Percentiles rank a stretch among this genome's conserved stretches.
These are phyloP conservation scores for Malurus cyaneus DNA, from an alignment of 2,113 vertebrate genomes.

Conservation along the genomic window DNA sequence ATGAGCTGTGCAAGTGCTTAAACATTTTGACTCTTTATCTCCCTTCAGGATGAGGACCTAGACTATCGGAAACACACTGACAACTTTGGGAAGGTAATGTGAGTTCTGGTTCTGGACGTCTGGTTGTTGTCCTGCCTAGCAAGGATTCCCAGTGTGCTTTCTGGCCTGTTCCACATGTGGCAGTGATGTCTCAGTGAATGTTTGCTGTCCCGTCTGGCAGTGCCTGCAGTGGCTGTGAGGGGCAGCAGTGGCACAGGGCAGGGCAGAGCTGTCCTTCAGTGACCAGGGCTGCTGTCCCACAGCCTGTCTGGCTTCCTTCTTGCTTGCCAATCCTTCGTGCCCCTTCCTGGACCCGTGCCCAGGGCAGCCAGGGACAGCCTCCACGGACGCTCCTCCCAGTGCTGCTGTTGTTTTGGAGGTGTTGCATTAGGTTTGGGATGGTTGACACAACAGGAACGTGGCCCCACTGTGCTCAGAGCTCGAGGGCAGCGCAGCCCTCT, in stretches of 20 bases:
- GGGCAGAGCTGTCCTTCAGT: not conserved
- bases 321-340: not conserved
- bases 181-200: not conserved
- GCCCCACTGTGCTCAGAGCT: not conserved
- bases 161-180: not conserved
- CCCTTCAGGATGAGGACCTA: slow-evolving; percentile 83
- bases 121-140: slow-evolving; percentile 25
- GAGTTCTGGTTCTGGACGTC: not conserved
- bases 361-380: not conserved
- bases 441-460: fast-evolving
- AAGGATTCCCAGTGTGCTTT: slow-evolving; percentile 33
- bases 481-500: fast-evolving
- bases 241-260: not conserved
- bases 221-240: not conserved
- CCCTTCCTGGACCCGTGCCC: not conserved
- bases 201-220: fast-evolving
- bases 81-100: slow-evolving; percentile 93
- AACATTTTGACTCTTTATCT: slow-evolving; percentile 29
- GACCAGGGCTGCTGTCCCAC: not conserved
- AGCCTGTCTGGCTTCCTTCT: not conserved
- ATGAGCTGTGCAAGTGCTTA: slow-evolving; percentile 21
- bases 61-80: slow-evolving; percentile 94
- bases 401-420: not conserved
- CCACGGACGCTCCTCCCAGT: not conserved
- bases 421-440: not conserved